Evolutionary conservation across 92 coral and sea anemone genomes (phyloP).

Genomic region (Paramuricea clavata): DNA sequence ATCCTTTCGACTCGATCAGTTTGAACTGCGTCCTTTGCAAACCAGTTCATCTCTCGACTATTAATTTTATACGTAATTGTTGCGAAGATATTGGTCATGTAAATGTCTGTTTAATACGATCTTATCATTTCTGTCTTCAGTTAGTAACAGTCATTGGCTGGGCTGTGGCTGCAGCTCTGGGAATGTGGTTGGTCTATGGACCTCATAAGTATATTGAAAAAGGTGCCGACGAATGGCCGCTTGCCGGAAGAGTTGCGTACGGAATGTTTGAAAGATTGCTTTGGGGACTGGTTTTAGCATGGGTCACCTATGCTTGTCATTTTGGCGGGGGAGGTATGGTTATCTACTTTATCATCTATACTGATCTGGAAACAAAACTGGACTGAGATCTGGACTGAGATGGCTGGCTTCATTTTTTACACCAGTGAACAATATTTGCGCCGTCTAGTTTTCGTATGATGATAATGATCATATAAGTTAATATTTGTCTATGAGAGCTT

Average conservation of each 20-base stretch:
- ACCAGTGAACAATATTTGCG: no score
- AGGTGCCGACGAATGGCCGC: slow-evolving; percentile 72
- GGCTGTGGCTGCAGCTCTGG: slow-evolving; percentile 2
- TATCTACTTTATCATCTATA: neutral
- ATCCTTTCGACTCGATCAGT: no score
- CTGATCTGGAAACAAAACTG: neutral
- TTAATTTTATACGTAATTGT: neutral
- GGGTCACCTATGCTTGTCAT: slow-evolving; percentile 93
- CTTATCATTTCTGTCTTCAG: neutral
- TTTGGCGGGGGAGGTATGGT: slow-evolving; percentile 82
- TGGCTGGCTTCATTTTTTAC: no score
- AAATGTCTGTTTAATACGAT: no score
- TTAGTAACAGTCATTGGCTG: slow-evolving; percentile 29
- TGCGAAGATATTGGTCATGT: neutral
- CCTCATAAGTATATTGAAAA: slow-evolving; percentile 64
- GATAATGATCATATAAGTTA: no score
- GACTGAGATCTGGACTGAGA: no score
- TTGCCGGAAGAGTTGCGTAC: slow-evolving; percentile 73
- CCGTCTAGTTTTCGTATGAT: no score
- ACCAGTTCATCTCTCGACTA: no score
- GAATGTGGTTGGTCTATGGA: slow-evolving; percentile 72
- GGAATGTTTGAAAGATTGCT: slow-evolving; percentile 75
- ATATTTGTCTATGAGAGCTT: no score
- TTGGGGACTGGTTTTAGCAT: slow-evolving; percentile 89
- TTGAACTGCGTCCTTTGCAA: no score